Evolutionary conservation across 2,113 vertebrate genomes (phyloP), one percentile per base, ranked within the genome.

Genomic region (Gavialis gangeticus): DNA sequence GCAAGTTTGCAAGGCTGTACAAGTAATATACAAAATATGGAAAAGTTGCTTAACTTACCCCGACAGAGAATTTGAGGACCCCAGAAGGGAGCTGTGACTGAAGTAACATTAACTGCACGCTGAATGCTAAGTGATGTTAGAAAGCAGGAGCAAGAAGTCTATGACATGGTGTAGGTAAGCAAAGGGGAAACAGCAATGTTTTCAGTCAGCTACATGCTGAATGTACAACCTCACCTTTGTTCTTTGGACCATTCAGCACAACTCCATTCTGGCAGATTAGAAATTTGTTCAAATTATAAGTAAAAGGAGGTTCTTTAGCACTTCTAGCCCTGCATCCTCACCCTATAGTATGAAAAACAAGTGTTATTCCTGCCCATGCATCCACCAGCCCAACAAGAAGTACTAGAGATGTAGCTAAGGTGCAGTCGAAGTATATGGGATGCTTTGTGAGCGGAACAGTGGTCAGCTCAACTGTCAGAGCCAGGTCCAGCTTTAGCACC

Each of bases 401-500:
- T 87, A 90, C 85, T 24, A 14, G 79, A 95, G 88, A 85, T 10
- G 0, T 5, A 59, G 71, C 57, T 71, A 89, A 94, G 85, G 83
- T 94, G 86, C 75, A 94, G 91, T 82, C 1, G n/a, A 94, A 87
- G 84, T 4, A 54, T 85, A 7, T 18, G 82, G 94, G 82, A 85
- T 88, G 88, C 95, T 96, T 96, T 96, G 90, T 94, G 88, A 95
- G 63, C 28, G 55, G 55, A 80, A 89, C 83, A 64, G 75, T 83
- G n/a, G 28, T 66, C 63, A 66, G 5, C 15, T 66, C 60, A n/a
- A 63, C 79, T 57, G 76, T 82, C 64, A 34, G 18, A 56, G 71
- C 94, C 95, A 96, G 95, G 88, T 94, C 92, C 84, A 92, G 64
- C 75, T 90, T 93, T 90, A 96, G 88, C 82, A 91, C 79, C 55